phyloP scores from a whole-genome alignment of 2,797 vertebrate genomes.

The Limnodromus scolopaceus region DNA sequence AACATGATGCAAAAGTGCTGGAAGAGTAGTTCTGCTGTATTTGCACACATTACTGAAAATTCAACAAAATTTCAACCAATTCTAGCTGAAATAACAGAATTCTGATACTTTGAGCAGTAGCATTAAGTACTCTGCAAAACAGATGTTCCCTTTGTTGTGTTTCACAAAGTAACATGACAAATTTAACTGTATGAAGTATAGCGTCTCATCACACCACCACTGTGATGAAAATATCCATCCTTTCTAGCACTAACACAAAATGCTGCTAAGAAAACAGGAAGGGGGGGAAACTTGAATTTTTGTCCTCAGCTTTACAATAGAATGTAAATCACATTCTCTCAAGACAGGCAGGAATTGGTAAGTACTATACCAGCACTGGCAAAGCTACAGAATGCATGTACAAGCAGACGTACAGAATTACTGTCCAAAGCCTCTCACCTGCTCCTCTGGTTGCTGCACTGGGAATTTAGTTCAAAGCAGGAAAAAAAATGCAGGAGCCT shows the following conservation, averaged over 20 bases:
- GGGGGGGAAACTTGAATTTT: accelerated
- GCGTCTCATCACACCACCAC: not conserved
- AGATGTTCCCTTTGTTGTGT: not conserved
- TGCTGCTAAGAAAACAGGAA: not conserved
- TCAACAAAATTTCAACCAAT: not conserved
- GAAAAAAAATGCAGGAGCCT: not conserved
- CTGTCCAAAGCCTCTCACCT: constrained; percentile 10
- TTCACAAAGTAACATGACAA: not conserved
- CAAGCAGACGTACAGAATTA: not conserved
- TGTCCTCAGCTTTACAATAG: not conserved
- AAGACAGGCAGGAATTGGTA: not conserved
- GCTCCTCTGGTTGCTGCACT: not conserved
- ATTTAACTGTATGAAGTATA: not conserved
- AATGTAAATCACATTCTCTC: not conserved
- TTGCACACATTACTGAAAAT: not conserved
- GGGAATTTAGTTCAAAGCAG: constrained; percentile 28
- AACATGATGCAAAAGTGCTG: not conserved
- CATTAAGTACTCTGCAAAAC: not conserved
- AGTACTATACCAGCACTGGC: not conserved
- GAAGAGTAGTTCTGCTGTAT: not conserved
- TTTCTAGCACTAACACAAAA: not conserved
- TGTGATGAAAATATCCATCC: not conserved
- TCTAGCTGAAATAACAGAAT: not conserved
- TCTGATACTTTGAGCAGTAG: not conserved
- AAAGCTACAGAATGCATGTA: not conserved